Evolutionary conservation across 2,797 vertebrate species (phyloP).

Genomic region (Macroramphosus scolopax): DNA sequence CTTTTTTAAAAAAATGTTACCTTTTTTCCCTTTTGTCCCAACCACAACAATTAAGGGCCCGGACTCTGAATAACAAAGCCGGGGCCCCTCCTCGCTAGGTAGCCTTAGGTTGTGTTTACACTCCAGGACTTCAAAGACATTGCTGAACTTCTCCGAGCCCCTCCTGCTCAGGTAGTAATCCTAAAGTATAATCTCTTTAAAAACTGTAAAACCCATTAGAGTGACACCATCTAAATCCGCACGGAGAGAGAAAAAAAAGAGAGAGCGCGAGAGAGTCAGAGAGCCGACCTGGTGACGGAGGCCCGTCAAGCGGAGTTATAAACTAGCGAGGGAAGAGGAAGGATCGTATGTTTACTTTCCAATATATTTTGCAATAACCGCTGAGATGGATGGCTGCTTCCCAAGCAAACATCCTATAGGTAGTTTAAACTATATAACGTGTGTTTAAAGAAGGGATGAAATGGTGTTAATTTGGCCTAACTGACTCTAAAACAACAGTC

Average conservation of each 20-base stretch:
- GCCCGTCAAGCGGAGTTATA: conserved; percentile 38
- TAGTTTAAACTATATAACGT: conserved; percentile 66
- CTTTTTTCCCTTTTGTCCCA: conserved; percentile 69
- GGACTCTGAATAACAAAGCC: conserved; percentile 80
- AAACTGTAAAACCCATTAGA: conserved; percentile 82
- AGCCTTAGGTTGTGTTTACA: conserved; percentile 81
- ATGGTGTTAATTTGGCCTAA: conserved; percentile 65
- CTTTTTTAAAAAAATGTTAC: conserved; percentile 72
- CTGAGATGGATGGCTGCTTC: conserved; percentile 52
- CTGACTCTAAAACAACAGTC: conserved; percentile 66
- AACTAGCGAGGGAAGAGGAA: conserved; percentile 13
- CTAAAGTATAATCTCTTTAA: conserved; percentile 79
- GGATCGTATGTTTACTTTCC: conserved; percentile 58
- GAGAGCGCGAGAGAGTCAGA: conserved; percentile 17
- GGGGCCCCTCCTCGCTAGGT: conserved; percentile 71
- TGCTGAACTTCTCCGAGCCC: conserved; percentile 76
- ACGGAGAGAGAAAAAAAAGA: conserved; percentile 34
- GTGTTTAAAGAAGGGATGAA: conserved; percentile 66
- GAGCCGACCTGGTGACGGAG: conserved; percentile 49
- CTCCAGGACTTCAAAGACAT: conserved; percentile 80
- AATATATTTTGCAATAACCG: conserved; percentile 60
- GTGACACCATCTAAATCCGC: conserved; percentile 77
- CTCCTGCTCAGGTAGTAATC: conserved; percentile 81
- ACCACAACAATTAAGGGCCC: conserved; percentile 76
- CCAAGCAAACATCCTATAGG: conserved; percentile 56